Conservation (phyloP, 2,888 invertebrate species). For the Tetragnatha montana region DNA sequence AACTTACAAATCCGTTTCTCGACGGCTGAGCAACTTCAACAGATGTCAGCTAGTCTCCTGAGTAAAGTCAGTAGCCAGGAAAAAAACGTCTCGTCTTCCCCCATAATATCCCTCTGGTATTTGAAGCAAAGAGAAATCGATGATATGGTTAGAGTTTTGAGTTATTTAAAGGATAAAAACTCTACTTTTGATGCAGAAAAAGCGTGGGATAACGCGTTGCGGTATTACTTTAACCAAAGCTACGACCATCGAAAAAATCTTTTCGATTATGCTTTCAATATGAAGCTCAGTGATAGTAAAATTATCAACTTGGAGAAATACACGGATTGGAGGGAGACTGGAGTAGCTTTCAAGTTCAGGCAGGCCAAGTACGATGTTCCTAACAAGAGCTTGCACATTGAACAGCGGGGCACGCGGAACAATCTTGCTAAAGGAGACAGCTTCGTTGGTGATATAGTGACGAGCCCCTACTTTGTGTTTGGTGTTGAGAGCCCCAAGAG, state of each 20-base stretch:
- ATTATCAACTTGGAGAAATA: conserved; percentile 56
- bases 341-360: conserved; percentile 58
- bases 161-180: conserved; percentile 36
- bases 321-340: conserved; percentile 58
- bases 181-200: conserved; percentile 18
- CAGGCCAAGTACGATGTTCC: conserved; percentile 46
- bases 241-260: conserved; percentile 53
- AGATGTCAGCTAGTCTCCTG: conserved; percentile 15
- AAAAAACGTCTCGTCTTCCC: neutral
- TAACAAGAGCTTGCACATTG: conserved; percentile 51
- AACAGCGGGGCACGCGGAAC: neutral
- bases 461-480: conserved; percentile 56
- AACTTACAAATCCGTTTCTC: conserved; percentile 34
- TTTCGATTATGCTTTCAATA: conserved; percentile 60
- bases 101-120: conserved; percentile 3
- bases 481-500: conserved; percentile 46
- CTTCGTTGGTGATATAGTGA: conserved; percentile 55
- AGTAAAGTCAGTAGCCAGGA: neutral
- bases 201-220: conserved; percentile 55
- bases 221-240: conserved; percentile 42
- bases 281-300: conserved; percentile 41
- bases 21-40: conserved; percentile 8
- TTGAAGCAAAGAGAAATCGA: conserved; percentile 55
- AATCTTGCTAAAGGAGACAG: neutral
- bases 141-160: conserved; percentile 26